A percentile compares a stretch with the other conserved stretches of the same genome.
Evolutionary conservation across 2,888 invertebrate species (phyloP).

Genomic region (Synanthedon vespiformis): DNA sequence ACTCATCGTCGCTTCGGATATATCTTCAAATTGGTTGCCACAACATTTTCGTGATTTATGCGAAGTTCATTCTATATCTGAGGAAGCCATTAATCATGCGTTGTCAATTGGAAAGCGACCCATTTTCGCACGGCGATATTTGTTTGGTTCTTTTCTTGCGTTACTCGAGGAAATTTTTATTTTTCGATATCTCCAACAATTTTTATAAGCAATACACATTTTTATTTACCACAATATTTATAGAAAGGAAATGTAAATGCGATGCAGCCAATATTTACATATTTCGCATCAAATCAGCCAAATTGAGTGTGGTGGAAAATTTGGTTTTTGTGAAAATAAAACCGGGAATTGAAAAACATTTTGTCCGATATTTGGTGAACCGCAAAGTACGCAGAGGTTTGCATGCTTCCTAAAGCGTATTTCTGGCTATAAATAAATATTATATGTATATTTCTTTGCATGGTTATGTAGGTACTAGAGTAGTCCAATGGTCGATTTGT

Average conservation of each 20-base stretch:
- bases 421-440: too few relatives aligned
- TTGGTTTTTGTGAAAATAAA: slow-evolving; percentile 27
- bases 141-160: slow-evolving; percentile 35
- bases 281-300: slow-evolving; percentile 25
- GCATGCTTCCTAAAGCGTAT: neutral
- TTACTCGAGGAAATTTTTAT: slow-evolving; percentile 25
- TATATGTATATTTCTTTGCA: too few relatives aligned
- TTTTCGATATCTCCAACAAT: neutral
- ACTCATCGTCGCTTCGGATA: slow-evolving; percentile 5
- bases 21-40: slow-evolving; percentile 25
- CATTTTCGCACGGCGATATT: slow-evolving; percentile 37
- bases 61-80: slow-evolving; percentile 17
- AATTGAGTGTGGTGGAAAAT: slow-evolving; percentile 28
- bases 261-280: slow-evolving; percentile 12
- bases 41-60: slow-evolving; percentile 44
- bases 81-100: slow-evolving; percentile 44
- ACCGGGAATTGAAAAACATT: slow-evolving; percentile 29
- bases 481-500: too few relatives aligned
- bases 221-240: neutral
- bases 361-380: slow-evolving; percentile 17
- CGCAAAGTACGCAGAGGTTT: slow-evolving; percentile 7
- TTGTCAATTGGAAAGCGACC: slow-evolving; percentile 55
- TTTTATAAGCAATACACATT: neutral
- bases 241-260: neutral
- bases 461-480: too few relatives aligned